Evolutionary conservation across 2,113 vertebrate species (phyloP), one percentile per base, ranked within the genome.

Genomic region (Mellivora capensis): DNA sequence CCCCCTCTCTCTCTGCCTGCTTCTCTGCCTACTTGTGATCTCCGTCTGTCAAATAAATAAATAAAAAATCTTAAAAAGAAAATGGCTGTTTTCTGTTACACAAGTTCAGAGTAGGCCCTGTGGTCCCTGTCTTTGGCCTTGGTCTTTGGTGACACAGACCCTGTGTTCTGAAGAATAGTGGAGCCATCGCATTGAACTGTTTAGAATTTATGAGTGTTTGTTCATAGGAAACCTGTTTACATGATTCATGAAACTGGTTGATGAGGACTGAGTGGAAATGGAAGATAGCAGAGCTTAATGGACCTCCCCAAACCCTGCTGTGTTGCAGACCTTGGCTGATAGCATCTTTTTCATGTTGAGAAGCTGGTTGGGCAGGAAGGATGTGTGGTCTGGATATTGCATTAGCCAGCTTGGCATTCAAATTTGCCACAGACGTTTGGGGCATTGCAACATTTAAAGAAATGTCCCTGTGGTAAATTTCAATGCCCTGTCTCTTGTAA

Each of bases 351-450:
- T 89, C 83, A 80, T 71, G 79, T 57, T n/a, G 42, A 91, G 87
- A 93, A 97, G 79, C 96, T 96, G 76, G 81, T 90, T 96, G 69
- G 76, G 57, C 80, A 85, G 94, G 95, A 88, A 92, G 42, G 52
- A 64, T 39, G 13, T 95, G 69, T 94, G 72, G 64, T 96, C 42
- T 97, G 83, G 90, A 64, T 94, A 79, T 67, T 85, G 72, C 71
- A 15, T 81, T 84, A 90, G 49, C 62, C 84, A 90, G 77, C 18
- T 77, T 90, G 86, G 64, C 91, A 86, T 42, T 96, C 57, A 82
- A 90, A 76, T 87, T 87, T 95, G 42, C 44, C 31, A 39, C 54
- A 77, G 74, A 97, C 12, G 7, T 76, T 96, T 61, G 64, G 90
- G 15, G 31, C 71, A 76, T 92, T 96, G 67, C 87, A 84, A 64